Base-by-base conservation (phyloP, 1,140 invertebrate genomes). In the Psix sp. region DNA sequence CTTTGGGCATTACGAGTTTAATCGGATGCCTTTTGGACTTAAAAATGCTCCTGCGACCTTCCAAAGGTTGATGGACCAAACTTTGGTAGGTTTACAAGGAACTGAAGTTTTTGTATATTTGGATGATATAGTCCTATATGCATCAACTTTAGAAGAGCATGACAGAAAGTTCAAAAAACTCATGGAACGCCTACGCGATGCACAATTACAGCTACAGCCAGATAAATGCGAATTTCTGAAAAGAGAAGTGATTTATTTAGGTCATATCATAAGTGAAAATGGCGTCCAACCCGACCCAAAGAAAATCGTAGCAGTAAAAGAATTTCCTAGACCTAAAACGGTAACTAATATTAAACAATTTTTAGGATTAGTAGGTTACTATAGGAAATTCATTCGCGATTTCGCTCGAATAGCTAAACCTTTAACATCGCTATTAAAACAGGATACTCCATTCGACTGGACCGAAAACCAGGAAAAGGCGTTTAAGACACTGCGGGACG, bases 1-100 rank as follows among this genome's bases (percentile, higher is more conserved):
- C 0, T 24, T 9, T 9, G 35, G 46, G 3, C 33, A 38, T 20
- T 54, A 54, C 21, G 18, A 54, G 13, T 54, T 29, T n/a, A 6
- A 17, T 13, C 49, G 36, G 5, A 52, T 52, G 48, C 48, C 48
- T 7, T 52, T 52, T 11, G 48, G 48, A 1, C 14, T 40, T 1
- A 18, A 13, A 15, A 46, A 46, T 16, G 42, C 42, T 7, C 42
- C 42, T 1, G 45, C 45, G 1, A 48, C 45, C 0, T 52, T 52
- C 13, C 48, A 52, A 16, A 6, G 48, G 0, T 13, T 52, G 2
- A 52, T 40, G 48, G 48, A 38, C n/a, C 13, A 38, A 16, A 26
- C 15, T 2, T n/a, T 52, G 4, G 2, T n/a, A 14, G 48, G 48
- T 5, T 17, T 38, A 15, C 48, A 52, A 5, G 46, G 46, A 9